Evolutionary conservation across 2,113 vertebrate genomes (phyloP).

Genomic region (Calypte anna): DNA sequence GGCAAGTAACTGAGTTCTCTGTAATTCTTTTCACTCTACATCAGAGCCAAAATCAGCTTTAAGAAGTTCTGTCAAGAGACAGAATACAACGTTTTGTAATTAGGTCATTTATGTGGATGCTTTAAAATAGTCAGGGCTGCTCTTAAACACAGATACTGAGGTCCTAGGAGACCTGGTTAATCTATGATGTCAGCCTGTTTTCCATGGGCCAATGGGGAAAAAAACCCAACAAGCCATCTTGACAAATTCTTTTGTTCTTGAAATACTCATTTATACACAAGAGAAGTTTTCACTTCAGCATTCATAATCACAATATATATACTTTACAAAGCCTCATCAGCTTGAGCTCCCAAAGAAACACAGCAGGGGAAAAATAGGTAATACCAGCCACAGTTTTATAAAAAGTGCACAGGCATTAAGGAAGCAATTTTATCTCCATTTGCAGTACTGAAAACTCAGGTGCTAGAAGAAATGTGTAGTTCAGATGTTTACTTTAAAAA

Average conservation of each 20-base stretch:
- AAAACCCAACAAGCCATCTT: not conserved
- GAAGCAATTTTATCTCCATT: not conserved
- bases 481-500: not conserved
- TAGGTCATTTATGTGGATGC: not conserved
- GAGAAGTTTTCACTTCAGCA: not conserved
- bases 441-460: not conserved
- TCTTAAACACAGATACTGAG: not conserved
- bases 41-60: not conserved
- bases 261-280: not conserved
- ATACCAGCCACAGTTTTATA: not conserved
- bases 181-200: not conserved
- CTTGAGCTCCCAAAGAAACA: not conserved
- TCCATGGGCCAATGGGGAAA: not conserved
- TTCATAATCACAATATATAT: not conserved
- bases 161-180: not conserved
- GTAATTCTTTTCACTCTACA: not conserved
- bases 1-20: not conserved
- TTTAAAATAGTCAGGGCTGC: not conserved
- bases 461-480: not conserved
- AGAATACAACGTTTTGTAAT: not conserved
- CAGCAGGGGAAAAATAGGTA: not conserved
- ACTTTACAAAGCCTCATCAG: not conserved
- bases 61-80: not conserved
- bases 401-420: not conserved
- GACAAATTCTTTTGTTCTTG: not conserved